Percentiles rank a stretch among this genome's conserved stretches.
Conservation (phyloP, 2,113 vertebrate species). For the Zeus faber region DNA sequence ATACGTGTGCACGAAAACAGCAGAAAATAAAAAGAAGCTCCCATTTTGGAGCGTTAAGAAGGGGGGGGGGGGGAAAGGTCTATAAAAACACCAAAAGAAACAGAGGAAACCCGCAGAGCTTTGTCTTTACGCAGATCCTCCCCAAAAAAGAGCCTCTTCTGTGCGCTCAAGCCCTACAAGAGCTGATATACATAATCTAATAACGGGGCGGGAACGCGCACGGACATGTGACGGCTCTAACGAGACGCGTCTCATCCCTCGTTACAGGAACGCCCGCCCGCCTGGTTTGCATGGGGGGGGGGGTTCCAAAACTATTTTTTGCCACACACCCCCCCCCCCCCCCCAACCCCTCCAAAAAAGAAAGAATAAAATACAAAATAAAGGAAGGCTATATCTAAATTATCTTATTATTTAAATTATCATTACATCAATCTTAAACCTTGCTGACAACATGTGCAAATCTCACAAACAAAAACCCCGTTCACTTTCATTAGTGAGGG, state of each 20-base stretch:
- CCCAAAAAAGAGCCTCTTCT: slow-evolving; percentile 5
- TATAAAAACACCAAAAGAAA: neutral
- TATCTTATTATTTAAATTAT: no score
- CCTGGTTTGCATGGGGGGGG: no score
- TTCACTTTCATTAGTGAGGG: no score
- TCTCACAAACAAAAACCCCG: no score
- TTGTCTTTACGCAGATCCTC: neutral
- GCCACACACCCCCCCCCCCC: no score
- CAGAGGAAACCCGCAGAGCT: neutral
- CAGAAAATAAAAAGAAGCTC: slow-evolving; percentile 15
- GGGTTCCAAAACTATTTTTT: no score
- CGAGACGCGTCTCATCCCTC: slow-evolving; percentile 65
- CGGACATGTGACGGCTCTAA: slow-evolving; percentile 74
- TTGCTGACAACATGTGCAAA: no score
- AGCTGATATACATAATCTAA: slow-evolving; percentile 52
- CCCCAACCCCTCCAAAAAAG: neutral
- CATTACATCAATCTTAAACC: no score
- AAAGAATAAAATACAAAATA: neutral
- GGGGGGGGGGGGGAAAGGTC: neutral
- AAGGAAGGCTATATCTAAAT: no score
- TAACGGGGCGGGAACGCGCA: slow-evolving; percentile 37
- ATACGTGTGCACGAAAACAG: slow-evolving; percentile 42
- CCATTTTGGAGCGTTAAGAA: slow-evolving; percentile 42
- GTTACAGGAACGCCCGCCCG: slow-evolving; percentile 50
- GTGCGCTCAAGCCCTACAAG: no score